Base-by-base conservation (phyloP, 2,113 vertebrate genomes). In the Noctilio leporinus region DNA sequence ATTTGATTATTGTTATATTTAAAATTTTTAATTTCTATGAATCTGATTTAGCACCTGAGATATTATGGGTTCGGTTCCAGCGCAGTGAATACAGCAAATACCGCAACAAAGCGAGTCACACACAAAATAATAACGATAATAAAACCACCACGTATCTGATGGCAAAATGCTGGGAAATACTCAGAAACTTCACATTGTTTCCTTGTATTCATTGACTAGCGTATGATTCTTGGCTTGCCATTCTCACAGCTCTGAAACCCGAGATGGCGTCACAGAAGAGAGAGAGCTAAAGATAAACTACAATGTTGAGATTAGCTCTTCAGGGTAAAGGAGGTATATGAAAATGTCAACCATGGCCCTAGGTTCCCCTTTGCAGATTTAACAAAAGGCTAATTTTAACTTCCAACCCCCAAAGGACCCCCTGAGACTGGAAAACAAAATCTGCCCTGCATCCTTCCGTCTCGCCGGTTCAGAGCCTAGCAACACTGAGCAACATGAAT, bases 211-310 rank as follows among this genome's bases (percentile, higher is more conserved):
- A 11, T 12, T 91, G 73, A 89, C 86, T 83, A 45, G 51, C 8
- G 6, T 82, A 51, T 89, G 49, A 19, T 53, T 95, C 83, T 93
- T 47, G 83, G 15, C 75, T 83, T 78, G n/a, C 73, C 59, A 93
- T 82, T 97, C 30, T 91, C 69, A 94, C 67, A 88, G 59, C 73
- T 89, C 11, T 91, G 93, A 73, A 62, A 94, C 33, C 62, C 88
- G 73, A 94, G 62, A 78, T 95, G 78, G 17, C 83, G 73, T 96
- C 96, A 96, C 69, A 94, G 80, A 82, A 94, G 73, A 86, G 20
- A 82, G 35, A 92, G 19, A 70, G 69, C 78, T 51, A 33, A 91
- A 69, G 35, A 47, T 26, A 8, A 88, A 91, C 55, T 65, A 93
- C 91, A 95, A 94, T 69, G 28, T 43, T 89, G 14, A 35, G 62